Evolutionary conservation across 2,797 vertebrate species (phyloP).

Genomic region (Myotis pilosus): DNA sequence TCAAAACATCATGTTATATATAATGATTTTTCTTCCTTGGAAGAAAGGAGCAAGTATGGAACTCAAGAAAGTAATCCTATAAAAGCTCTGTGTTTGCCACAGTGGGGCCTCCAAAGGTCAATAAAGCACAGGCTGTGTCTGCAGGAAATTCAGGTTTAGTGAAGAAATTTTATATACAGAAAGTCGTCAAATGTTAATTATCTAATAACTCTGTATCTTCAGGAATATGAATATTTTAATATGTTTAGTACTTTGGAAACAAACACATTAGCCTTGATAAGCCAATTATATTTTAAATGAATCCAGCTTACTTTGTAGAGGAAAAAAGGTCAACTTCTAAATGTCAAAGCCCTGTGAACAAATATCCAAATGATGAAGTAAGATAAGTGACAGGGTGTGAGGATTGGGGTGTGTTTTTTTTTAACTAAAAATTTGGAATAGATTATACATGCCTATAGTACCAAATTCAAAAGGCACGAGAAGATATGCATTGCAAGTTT

Average conservation of each 20-base stretch:
- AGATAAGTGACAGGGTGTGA: not conserved
- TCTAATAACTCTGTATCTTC: not conserved
- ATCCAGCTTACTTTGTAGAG: not conserved
- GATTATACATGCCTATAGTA: not conserved
- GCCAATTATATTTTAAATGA: slow-evolving; percentile 27
- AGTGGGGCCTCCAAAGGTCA: not conserved
- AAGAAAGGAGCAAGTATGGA: slow-evolving; percentile 19
- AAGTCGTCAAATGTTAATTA: not conserved
- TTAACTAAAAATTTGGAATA: not conserved
- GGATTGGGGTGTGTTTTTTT: not conserved
- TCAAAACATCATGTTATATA: slow-evolving; percentile 42
- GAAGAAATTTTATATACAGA: not conserved
- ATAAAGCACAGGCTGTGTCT: not conserved
- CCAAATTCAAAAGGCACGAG: not conserved
- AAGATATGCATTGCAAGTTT: not conserved
- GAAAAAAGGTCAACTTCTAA: not conserved
- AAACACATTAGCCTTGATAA: slow-evolving; percentile 26
- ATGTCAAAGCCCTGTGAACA: not conserved
- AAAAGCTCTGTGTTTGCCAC: not conserved
- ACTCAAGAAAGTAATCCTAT: not conserved
- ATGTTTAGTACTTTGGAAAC: slow-evolving; percentile 48
- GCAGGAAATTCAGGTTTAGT: not conserved
- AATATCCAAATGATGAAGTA: not conserved
- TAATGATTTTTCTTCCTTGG: slow-evolving; percentile 37
- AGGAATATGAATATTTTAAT: not conserved